Conservation (phyloP, 2,888 invertebrate species). For the Argyresthia goedartella region DNA sequence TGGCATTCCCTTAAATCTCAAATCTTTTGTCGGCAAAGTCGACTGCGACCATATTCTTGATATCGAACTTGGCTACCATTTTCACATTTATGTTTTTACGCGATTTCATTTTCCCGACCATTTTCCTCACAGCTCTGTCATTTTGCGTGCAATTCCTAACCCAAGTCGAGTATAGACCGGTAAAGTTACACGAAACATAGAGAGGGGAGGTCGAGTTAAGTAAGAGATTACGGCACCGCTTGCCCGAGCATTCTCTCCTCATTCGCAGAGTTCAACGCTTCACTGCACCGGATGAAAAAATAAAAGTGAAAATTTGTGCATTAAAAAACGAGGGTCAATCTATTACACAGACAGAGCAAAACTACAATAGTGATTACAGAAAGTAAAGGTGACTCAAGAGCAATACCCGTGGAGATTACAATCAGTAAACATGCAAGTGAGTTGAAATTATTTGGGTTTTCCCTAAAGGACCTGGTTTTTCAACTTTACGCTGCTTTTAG, state of each 20-base stretch:
- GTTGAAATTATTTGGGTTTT: slow-evolving; percentile 25
- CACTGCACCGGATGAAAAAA: slow-evolving; percentile 24
- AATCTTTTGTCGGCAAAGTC: too few relatives aligned
- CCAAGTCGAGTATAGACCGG: neutral
- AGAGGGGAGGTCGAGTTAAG: slow-evolving; percentile 44
- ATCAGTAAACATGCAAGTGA: slow-evolving; percentile 44
- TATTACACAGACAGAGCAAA: neutral
- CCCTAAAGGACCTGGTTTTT: slow-evolving; percentile 8
- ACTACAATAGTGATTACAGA: slow-evolving; percentile 22
- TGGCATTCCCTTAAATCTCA: too few relatives aligned
- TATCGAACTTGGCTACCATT: too few relatives aligned
- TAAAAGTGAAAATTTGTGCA: slow-evolving; percentile 27
- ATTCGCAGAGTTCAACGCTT: slow-evolving; percentile 38
- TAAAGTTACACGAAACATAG: slow-evolving; percentile 1
- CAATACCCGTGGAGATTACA: neutral
- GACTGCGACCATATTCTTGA: too few relatives aligned
- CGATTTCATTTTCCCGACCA: neutral
- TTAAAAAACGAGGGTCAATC: slow-evolving; percentile 37
- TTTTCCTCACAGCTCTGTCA: neutral
- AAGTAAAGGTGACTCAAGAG: slow-evolving; percentile 48
- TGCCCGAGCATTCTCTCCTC: slow-evolving; percentile 45
- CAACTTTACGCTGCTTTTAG: neutral
- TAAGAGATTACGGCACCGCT: slow-evolving; percentile 61
- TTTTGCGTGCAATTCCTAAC: neutral
- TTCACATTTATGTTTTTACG: neutral